Percentiles rank a stretch among this genome's conserved stretches.
Conservation (phyloP, 2,888 invertebrate species). For the Automeris io region DNA sequence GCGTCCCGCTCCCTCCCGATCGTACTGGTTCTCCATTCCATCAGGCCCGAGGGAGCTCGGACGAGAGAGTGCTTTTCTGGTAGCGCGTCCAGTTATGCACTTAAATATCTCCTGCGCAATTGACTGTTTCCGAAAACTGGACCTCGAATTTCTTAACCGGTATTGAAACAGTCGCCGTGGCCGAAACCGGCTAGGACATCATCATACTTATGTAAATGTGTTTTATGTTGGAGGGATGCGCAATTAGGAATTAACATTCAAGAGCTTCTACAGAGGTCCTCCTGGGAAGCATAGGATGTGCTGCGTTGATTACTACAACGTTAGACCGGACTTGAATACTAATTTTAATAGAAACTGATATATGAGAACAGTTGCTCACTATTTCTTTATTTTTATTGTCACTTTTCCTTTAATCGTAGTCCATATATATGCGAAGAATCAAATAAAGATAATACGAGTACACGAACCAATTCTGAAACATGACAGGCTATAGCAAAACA, state of each 20-base stretch:
- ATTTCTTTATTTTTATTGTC: background rate
- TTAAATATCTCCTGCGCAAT: background rate
- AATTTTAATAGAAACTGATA: background rate
- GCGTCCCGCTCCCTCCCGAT: too few species aligned
- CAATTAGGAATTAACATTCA: constrained; percentile 20
- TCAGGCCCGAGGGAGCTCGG: too few species aligned
- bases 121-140: background rate
- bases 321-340: background rate
- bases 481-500: too few species aligned
- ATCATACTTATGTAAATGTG: background rate
- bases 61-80: too few species aligned
- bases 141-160: background rate
- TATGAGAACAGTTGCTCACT: background rate
- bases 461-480: too few species aligned
- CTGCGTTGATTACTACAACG: constrained; percentile 8
- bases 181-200: background rate
- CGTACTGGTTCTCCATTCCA: too few species aligned
- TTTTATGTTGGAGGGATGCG: constrained; percentile 2
- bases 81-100: background rate
- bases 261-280: constrained; percentile 16
- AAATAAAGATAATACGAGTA: too few species aligned
- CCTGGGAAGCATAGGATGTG: constrained; percentile 16
- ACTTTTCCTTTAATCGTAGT: background rate
- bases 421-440: too few species aligned
- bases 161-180: too few species aligned